Percentiles rank a stretch among this genome's conserved stretches.
phyloP scores from a whole-genome alignment of 23 tunicate genomes.

The Aplidium turbinatum region DNA sequence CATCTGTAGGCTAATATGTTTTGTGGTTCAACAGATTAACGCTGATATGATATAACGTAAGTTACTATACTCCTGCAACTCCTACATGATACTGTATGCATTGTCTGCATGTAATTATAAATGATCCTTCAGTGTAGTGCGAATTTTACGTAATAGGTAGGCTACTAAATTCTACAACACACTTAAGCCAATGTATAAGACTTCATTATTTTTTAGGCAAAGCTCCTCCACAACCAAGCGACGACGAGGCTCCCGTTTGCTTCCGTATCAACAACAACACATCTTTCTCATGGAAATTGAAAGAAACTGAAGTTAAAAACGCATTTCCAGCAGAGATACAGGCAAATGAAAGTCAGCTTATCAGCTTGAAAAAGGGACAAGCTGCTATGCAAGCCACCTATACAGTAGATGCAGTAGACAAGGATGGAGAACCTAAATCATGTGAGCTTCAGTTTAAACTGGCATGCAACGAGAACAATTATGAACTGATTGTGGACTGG shows the following conservation, averaged over 20 bases:
- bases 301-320: neutral
- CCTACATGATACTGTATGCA: too few species aligned
- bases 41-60: too few species aligned
- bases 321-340: slow-evolving; percentile 34
- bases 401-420: neutral
- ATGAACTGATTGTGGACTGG: slow-evolving; percentile 32
- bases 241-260: neutral
- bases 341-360: slow-evolving; percentile 30
- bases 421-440: neutral
- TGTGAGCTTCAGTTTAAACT: slow-evolving; percentile 20
- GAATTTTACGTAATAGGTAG: too few species aligned
- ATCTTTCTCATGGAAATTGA: slow-evolving; percentile 28
- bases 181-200: too few species aligned
- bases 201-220: too few species aligned
- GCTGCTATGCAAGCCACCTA: slow-evolving; percentile 1
- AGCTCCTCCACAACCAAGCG: slow-evolving; percentile 27
- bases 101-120: too few species aligned
- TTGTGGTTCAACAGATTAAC: too few species aligned
- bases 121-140: too few species aligned
- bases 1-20: too few species aligned
- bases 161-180: too few species aligned
- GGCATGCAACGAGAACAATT: slow-evolving; percentile 3
- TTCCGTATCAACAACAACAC: slow-evolving; percentile 30
- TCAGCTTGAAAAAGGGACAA: neutral
- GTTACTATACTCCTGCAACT: too few species aligned